Evolutionary conservation across 2,113 vertebrate species (phyloP), one percentile per base, ranked within the genome.

Genomic region (Rhodinocichla rosea): DNA sequence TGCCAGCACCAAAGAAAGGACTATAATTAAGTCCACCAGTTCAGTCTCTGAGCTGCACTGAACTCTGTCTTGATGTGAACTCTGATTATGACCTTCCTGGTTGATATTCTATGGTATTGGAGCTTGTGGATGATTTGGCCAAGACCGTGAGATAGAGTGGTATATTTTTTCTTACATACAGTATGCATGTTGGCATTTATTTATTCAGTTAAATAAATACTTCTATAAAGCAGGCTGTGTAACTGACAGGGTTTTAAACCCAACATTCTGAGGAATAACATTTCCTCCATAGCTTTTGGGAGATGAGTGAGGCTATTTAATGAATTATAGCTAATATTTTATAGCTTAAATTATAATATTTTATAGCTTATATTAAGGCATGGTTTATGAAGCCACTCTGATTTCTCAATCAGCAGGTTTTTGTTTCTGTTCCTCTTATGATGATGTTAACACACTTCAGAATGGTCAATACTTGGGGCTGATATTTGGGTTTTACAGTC

Each of bases 331-430:
- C 5, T 83, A 63, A 11, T 45, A 57, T 55, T 75, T 87, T 4
- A 6, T 75, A 15, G 7, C 4, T 71, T 71, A 19, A 7, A 2
- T 44, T 63, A 59, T n/a, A n/a, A n/a, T n/a, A n/a, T n/a, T 59
- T 71, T 4, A 6, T 75, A 15, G 7, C 4, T 71, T 71, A 19
- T 9, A 2, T 44, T 63, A 59, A 47, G 11, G 5, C 7, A 49
- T 9, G 28, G 20, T 30, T 71, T 78, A 27, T 64, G n/a, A 77
- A 90, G 27, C 5, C 30, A 23, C 35, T 39, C 27, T 40, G n/a
- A n/a, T n/a, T 4, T 47, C 32, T 63, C 0, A 0, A 33, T 40
- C 42, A 53, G 15, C 4, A 32, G 6, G 4, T 47, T 74, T 78
- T 60, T 23, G 2, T 70, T 75, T 85, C 39, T 67, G 20, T 39